Evolutionary conservation across 1,140 invertebrate species (phyloP), one percentile per base, ranked within the genome.

Genomic region (Drosophila asahinai): DNA sequence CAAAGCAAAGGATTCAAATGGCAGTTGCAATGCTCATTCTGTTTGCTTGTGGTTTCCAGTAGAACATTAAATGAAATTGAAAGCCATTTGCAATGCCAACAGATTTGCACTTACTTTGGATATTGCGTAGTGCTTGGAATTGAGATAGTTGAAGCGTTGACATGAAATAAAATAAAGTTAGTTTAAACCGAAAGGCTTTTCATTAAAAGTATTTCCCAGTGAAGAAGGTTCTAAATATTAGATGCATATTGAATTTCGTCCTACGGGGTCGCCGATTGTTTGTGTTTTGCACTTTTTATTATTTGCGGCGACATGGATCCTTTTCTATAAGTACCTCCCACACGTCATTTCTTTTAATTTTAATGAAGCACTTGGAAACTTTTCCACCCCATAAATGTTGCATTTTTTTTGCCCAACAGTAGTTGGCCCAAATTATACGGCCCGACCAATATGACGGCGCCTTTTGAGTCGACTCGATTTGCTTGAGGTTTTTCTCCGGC

Each of bases 381-480:
- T 81, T 77, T 19, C 0, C 27, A 51, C 22, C 27, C 27, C 51
- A 36, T 58, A 27, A 61, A 79, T 55, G 60, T 43, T 51, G 52
- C n/a, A 73, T 57, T 65, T 70, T 68, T 36, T 62, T 54, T 65
- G 74, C 22, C 48, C 43, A 42, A 47, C 36, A 66, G 15, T 65
- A 33, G 67, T 75, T 81, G 51, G 25, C 49, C 22, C 52, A 71
- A 76, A 65, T 76, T 67, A 54, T 72, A 54, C 19, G 54, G 15
- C 33, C 42, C 36, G 52, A 43, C 43, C 52, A 55, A 55, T 55
- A 55, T 25, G 54, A 36, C 54, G 36, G 54, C 19, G 54, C 55
- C 36, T 15, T 82, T 74, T 40, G 14, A 72, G 33, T 77, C 67
- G 33, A 51, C 75, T 83, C 83, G 47, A 63, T 64, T 70, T 58